Evolutionary conservation across 2,888 invertebrate genomes (phyloP).

Genomic region (Cremastinae sp.): DNA sequence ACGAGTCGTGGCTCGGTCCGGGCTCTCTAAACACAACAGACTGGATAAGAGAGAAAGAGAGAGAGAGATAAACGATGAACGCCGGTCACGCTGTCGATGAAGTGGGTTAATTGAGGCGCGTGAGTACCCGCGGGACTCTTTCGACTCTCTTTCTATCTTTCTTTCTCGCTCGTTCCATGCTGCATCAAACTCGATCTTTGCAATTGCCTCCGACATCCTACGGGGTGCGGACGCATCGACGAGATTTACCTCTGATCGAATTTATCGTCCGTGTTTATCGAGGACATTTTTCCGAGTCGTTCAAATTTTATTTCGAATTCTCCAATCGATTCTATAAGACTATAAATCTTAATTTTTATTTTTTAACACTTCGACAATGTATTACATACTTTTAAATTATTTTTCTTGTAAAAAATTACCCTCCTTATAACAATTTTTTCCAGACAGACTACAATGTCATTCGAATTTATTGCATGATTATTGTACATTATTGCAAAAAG

Average conservation of each 20-base stretch:
- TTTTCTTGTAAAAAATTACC: too few species aligned
- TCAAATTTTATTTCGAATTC: background rate
- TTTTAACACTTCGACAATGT: too few species aligned
- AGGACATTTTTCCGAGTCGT: background rate
- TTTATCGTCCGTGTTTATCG: slow-evolving; percentile 23
- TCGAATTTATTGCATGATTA: too few species aligned
- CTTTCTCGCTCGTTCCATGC: slow-evolving; percentile 1
- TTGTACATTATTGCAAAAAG: too few species aligned
- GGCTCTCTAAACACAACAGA: slow-evolving; percentile 19
- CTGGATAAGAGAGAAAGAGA: background rate
- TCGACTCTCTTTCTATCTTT: slow-evolving; percentile 22
- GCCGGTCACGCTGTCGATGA: slow-evolving; percentile 53
- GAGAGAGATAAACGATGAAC: background rate
- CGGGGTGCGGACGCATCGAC: slow-evolving; percentile 46
- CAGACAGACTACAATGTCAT: too few species aligned
- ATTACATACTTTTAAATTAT: too few species aligned
- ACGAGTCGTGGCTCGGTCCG: slow-evolving; percentile 49
- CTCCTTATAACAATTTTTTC: too few species aligned
- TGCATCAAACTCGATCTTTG: slow-evolving; percentile 32
- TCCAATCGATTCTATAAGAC: background rate
- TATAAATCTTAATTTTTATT: too few species aligned
- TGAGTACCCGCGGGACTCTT: slow-evolving; percentile 57
- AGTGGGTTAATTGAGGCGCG: slow-evolving; percentile 61
- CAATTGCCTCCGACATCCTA: slow-evolving; percentile 28
- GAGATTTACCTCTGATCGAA: slow-evolving; percentile 37